Base-by-base conservation (phyloP, 64 coral and sea anemone species). In the Actinia equina region DNA sequence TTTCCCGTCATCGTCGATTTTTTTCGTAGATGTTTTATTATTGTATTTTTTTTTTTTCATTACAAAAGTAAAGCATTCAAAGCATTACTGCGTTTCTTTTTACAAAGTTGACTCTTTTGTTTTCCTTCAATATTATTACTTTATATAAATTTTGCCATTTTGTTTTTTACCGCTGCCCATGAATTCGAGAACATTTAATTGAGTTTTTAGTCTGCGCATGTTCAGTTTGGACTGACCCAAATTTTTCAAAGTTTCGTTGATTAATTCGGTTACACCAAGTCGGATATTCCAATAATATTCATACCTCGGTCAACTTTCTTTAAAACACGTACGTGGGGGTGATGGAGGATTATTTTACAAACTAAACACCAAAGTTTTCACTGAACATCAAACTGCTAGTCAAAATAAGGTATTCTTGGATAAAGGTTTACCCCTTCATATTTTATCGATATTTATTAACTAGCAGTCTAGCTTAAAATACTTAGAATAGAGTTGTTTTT, bases 221-320 rank as follows among this genome's bases (percentile, higher is more conserved):
- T 23, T 65, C 62, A n/a, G n/a, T 65, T 20, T n/a, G 0, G 2
- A 65, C 16, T 8, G n/a, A 65, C 1, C 25, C 5, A 65, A n/a
- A n/a, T n/a, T n/a, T 13, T 7, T 8, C 19, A 25, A 65, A 65
- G n/a, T 4, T n/a, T n/a, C 62, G 62, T 22, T 65, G 62, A 6
- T 65, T 37, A 37, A 65, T n/a, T 8, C 30, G 30, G 30, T 37
- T 37, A 37, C 30, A 49, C 78, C 78, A 81, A 49, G 78, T 81
- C 78, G 78, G 78, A 81, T 81, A 81, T 81, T 81, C 78, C 78
- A 81, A 18, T 81, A 81, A 49, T 81, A 81, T 81, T 81, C 78
- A 81, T 49, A 81, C 25, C 49, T 81, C 78, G 19, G 62, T 8
- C 5, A n/a, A 65, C 22, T 20, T 63, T 63, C 60, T 2, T 30